Conservation (phyloP, 2,113 vertebrate species). For the Puffinus mauretanicus region DNA sequence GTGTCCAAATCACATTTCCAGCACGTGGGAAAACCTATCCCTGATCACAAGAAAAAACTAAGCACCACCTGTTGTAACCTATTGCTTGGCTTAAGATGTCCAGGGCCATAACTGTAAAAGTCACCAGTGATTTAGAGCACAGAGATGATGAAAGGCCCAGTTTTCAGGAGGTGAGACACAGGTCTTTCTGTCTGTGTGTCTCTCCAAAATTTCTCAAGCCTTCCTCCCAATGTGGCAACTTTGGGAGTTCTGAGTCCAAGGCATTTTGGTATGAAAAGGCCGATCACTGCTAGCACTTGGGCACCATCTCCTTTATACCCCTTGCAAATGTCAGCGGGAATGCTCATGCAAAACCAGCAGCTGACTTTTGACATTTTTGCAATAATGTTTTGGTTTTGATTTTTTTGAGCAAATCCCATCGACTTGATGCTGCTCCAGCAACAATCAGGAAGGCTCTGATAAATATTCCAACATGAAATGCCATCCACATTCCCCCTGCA, state of each 20-base stretch:
- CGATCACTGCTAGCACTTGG: neutral
- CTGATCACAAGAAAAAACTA: neutral
- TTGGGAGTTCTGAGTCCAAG: neutral
- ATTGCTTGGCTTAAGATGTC: neutral
- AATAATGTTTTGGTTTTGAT: neutral
- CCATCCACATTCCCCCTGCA: neutral
- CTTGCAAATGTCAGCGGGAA: fast-evolving
- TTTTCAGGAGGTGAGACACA: neutral
- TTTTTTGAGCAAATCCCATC: neutral
- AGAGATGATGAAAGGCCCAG: neutral
- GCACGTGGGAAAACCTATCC: fast-evolving
- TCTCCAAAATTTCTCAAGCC: neutral
- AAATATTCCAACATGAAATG: neutral
- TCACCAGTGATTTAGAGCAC: neutral
- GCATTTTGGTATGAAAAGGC: neutral
- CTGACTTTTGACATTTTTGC: neutral
- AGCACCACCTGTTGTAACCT: neutral
- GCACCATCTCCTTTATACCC: neutral
- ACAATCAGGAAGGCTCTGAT: neutral
- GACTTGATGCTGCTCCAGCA: neutral
- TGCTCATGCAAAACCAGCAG: neutral
- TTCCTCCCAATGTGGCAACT: neutral
- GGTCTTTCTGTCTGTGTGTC: neutral
- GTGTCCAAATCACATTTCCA: neutral
- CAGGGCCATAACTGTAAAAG: neutral